Evolutionary conservation across 2,888 invertebrate species (phyloP), one percentile per base, ranked within the genome.

Genomic region (Phengaris alcon): DNA sequence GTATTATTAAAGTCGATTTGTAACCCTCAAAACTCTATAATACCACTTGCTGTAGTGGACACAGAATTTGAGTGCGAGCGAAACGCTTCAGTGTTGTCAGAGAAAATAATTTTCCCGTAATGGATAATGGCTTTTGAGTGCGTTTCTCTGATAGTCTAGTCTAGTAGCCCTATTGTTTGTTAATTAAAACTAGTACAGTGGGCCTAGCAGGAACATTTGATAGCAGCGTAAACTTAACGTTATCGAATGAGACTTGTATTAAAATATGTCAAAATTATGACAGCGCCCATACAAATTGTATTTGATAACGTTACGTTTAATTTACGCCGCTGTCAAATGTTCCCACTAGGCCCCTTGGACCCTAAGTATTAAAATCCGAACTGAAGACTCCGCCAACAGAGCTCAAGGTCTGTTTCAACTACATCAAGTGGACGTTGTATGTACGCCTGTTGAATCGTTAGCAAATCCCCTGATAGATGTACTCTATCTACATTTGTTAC

Each of bases 401-500:
- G 9, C 13, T 64, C 64, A 44, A 64, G 1, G 35, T 22, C 51
- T 54, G 44, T 15, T 52, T 59, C 48, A 13, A 74, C 51, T 54
- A 69, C 75, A 35, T 73, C 76, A 15, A 64, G 12, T 35, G 35
- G 64, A 6, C 64, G 64, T 12, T 64, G 35, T 64, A 74, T 54
- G 44, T 75, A 78, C 57, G 69, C 57, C 69, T 54, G 69, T 54
- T 46, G n/a, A 69, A 69, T 57, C 57, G 68, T 55, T 75, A 68
- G 74, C 35, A 52, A 44, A 55, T 75, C 69, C 55, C 75, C 70
- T 57, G 69, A 69, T 75, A 69, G 75, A 74, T 74, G 22, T 72
- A 74, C 13, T 76, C 74, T 73, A 75, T 73, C 70, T 70, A 74
- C 73, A 54, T 75, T 74, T 75, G 75, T 74, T 77, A 74, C 76